Base-by-base conservation (phyloP, 1,140 invertebrate species). In the Zaprionus africanus region DNA sequence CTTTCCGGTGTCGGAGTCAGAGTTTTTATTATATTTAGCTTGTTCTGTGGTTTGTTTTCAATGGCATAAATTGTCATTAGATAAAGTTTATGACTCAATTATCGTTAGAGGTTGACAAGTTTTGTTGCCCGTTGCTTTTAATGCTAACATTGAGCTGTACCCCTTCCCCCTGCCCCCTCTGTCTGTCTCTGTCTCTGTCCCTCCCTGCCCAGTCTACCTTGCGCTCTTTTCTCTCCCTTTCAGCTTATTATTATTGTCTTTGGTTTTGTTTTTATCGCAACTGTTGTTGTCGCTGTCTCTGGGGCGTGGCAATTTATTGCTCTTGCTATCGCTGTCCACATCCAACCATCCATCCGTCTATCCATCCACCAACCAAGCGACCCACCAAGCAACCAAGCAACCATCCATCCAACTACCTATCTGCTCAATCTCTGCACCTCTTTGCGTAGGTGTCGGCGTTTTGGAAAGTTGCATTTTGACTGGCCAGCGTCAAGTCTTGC, bases 81-180 rank as follows among this genome's bases (percentile, higher is more conserved):
- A 86, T 82, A 85, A 90, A 90, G 85, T 90, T 90, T 88, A 88
- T 88, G 86, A 88, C 86, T 90, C 82, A 85, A 88, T 88, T 90
- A 88, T 85, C 66, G 81, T 88, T 82, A 68, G 85, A 87, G 85
- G 78, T 72, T 88, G 78, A 63, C 84, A 66, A 71, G 78, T 90
- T 80, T 81, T 78, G 59, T 74, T 66, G 63, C 53, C 64, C 28
- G 34, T 61, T 53, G 57, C 81, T 82, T 79, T 82, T 73, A 83
- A 82, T 76, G 62, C 61, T 86, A 82, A 75, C 76, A 86, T 86
- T 86, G 82, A 78, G 82, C 43, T 41, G 49, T 38, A 17, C 60
- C 53, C 76, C 19, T 31, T 59, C 2, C 64, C 57, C 4, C 17
- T 22, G 11, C n/a, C 6, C 6, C 11, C 1, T 5, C 36, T 24